Evolutionary conservation across 2,797 vertebrate species (phyloP), one percentile per base, ranked within the genome.

Genomic region (Pseudocheirus occidentalis): DNA sequence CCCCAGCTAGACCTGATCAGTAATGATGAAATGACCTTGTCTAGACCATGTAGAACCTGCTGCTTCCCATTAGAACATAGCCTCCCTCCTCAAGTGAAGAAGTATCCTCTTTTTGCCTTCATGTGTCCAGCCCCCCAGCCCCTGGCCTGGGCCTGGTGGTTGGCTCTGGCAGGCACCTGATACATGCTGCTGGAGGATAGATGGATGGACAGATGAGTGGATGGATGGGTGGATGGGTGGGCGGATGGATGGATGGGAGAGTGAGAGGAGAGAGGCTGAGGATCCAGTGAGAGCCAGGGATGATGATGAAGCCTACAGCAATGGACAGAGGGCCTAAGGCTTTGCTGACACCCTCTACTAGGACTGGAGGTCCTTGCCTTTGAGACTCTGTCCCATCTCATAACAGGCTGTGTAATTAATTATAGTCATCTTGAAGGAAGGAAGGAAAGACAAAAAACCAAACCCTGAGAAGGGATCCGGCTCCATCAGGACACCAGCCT

Each of bases 161-260:
- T 34, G 13, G 31, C 31, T 62, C 59, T 14, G 34, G 62, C 13
- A 7, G 62, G 62, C 13, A 73, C 16, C 34, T 40, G n/a, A n/a
- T 6, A n/a, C 34, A 21, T 73, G 62, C n/a, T 73, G 34, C 34
- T 73, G 5, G n/a, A 73, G 14, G 12, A 66, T 16, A 21, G 55
- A 27, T 24, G 5, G 5, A 21, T 21, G 5, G 14, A n/a, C 9
- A 6, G 16, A 57, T 0, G 21, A 21, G 4, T 1, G 10, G 3
- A 13, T 31, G 11, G 29, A 31, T 13, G 58, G 24, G 28, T 28
- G 57, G 55, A 57, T 1, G 14, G 31, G 16, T 18, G 62, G 29
- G 6, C 1, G 14, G 34, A 34, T 18, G 62, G 56, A 5, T 27
- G 56, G 14, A 27, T 10, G 7, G 6, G 28, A 27, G 13, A 12